These are phyloP conservation scores for Mesocricetus auratus DNA, from an alignment of 2,113 vertebrate species.

Conservation along the genomic window DNA sequence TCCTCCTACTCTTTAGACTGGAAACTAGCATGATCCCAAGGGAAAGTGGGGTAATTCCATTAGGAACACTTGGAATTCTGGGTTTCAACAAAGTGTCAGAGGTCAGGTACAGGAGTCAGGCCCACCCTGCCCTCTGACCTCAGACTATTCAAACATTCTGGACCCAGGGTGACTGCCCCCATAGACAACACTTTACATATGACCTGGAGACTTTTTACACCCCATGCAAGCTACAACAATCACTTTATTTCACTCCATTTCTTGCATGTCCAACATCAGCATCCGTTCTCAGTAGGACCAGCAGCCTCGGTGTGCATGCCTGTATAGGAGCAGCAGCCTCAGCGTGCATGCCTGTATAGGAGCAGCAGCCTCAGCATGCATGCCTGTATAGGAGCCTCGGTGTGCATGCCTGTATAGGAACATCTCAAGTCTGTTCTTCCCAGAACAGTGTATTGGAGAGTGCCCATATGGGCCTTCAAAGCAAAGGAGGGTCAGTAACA, in stretches of 20 bases:
- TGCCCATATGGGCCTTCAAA: not conserved
- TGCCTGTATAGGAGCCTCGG: fast-evolving
- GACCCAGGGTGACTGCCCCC: not conserved
- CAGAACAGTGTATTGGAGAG: fast-evolving
- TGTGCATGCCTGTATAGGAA: fast-evolving
- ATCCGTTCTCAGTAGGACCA: not conserved
- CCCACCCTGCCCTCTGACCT: not conserved
- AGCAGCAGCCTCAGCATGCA: no score
- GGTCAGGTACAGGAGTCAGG: not conserved
- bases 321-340: fast-evolving
- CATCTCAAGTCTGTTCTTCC: not conserved
- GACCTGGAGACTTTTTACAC: not conserved
- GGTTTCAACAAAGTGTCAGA: not conserved
- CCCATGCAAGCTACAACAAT: not conserved
- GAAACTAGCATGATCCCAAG: not conserved
- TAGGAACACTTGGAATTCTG: not conserved
- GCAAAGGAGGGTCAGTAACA: not conserved
- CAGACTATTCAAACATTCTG: not conserved
- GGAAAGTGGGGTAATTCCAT: not conserved
- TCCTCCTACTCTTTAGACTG: not conserved
- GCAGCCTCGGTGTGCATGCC: fast-evolving
- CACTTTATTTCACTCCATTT: not conserved
- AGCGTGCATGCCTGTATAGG: fast-evolving
- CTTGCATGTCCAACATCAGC: not conserved
- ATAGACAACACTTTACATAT: not conserved